Evolutionary conservation across 2,888 invertebrate species (phyloP).

Genomic region (Plemyria rubiginata): DNA sequence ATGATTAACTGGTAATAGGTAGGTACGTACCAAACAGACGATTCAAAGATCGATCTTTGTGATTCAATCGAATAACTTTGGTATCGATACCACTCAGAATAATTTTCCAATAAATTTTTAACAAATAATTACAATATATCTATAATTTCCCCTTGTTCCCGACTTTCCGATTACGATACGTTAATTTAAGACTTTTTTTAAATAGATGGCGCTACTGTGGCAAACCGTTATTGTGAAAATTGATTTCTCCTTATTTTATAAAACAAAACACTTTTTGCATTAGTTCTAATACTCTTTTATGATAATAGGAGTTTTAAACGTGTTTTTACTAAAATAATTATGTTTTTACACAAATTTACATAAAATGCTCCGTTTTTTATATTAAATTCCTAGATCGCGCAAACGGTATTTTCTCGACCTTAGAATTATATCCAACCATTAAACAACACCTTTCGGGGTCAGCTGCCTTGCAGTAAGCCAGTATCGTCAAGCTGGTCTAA

Average conservation of each 20-base stretch:
- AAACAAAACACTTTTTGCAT: not conserved
- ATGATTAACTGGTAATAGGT: too few relatives aligned
- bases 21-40: too few relatives aligned
- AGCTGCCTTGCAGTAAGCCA: slow-evolving; percentile 14
- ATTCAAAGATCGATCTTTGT: too few relatives aligned
- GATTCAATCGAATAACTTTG: too few relatives aligned
- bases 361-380: not conserved
- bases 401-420: slow-evolving; percentile 9
- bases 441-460: too few relatives aligned
- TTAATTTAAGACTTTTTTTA: not conserved
- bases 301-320: not conserved
- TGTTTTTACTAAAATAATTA: not conserved
- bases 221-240: not conserved
- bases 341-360: not conserved
- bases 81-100: too few relatives aligned
- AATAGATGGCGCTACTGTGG: slow-evolving; percentile 23
- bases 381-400: slow-evolving; percentile 24
- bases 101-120: too few relatives aligned
- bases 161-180: not conserved
- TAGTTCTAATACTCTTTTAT: not conserved
- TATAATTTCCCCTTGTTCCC: not conserved
- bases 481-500: slow-evolving; percentile 27
- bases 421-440: not conserved
- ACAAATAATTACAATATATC: not conserved
- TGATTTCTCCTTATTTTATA: not conserved